Evolutionary conservation across 2,113 vertebrate species (phyloP).

Genomic region (Arizona elegans): DNA sequence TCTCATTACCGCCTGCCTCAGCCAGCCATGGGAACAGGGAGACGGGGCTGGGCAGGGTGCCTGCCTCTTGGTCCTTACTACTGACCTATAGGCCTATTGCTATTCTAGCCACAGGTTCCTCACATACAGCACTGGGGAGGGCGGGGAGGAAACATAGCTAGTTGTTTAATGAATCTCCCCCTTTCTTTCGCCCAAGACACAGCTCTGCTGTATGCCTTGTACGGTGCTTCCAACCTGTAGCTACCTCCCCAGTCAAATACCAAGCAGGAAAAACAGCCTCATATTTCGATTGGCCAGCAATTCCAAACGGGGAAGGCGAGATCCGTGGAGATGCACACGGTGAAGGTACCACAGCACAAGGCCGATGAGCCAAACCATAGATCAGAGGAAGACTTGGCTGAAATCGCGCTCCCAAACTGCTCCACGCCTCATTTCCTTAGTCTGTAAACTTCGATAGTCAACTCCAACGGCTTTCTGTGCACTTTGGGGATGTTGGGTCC

Average conservation of each 20-base stretch:
- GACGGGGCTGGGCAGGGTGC: conserved; percentile 18
- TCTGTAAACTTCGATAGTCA: too few species aligned
- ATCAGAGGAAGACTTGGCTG: neutral
- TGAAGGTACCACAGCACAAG: neutral
- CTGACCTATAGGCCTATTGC: conserved; percentile 38
- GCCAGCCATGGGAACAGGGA: conserved; percentile 21
- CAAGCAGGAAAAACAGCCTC: neutral
- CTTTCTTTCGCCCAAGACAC: neutral
- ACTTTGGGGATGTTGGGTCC: neutral
- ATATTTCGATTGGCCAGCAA: neutral
- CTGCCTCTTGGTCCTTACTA: conserved; percentile 10
- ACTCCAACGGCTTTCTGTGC: neutral
- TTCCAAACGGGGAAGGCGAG: too few species aligned
- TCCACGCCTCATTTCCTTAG: neutral
- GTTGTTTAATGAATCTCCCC: neutral
- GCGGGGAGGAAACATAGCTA: neutral
- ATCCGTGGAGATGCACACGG: neutral
- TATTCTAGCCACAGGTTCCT: conserved; percentile 43
- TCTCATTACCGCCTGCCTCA: conserved; percentile 72
- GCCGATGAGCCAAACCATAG: too few species aligned
- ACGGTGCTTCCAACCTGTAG: neutral
- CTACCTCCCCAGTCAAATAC: neutral
- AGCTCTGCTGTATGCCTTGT: neutral
- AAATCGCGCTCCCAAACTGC: neutral
- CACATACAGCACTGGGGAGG: neutral